A percentile compares a stretch with the other conserved stretches of the same genome.
Evolutionary conservation across 2,113 vertebrate species (phyloP).

Genomic region (Corapipo altera): DNA sequence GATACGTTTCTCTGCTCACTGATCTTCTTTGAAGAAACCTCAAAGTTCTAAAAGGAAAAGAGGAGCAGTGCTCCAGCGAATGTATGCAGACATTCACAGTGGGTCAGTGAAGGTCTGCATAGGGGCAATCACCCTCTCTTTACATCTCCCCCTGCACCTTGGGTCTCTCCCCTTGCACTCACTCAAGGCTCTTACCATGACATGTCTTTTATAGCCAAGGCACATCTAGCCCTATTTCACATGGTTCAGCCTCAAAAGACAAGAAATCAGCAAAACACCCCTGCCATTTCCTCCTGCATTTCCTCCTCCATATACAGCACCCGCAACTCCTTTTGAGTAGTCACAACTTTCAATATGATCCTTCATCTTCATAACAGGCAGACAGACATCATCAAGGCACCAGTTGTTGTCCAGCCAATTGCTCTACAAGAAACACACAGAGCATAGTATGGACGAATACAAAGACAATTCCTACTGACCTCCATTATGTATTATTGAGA

Average conservation of each 20-base stretch:
- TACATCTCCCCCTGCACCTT: background rate
- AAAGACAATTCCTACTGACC: too few species aligned
- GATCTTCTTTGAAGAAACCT: too few species aligned
- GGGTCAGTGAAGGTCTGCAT: background rate
- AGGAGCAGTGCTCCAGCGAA: too few species aligned
- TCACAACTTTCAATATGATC: background rate
- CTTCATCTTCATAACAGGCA: background rate
- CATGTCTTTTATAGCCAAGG: background rate
- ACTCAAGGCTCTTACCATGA: background rate
- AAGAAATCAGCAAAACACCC: background rate
- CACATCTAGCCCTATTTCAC: too few species aligned
- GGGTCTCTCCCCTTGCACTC: too few species aligned
- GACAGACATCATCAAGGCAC: background rate
- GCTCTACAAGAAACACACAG: too few species aligned
- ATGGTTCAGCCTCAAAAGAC: background rate
- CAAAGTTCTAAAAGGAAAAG: too few species aligned
- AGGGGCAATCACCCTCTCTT: too few species aligned
- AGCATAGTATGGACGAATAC: background rate
- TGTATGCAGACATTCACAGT: too few species aligned
- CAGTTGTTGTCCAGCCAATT: rapidly evolving
- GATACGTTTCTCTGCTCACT: too few species aligned
- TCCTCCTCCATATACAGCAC: background rate
- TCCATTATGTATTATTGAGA: background rate
- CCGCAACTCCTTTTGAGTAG: background rate
- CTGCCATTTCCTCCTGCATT: background rate